A percentile compares a stretch with the other conserved stretches of the same genome.
Conservation (phyloP, 2,888 invertebrate species). For the Drosophila kanekoi region DNA sequence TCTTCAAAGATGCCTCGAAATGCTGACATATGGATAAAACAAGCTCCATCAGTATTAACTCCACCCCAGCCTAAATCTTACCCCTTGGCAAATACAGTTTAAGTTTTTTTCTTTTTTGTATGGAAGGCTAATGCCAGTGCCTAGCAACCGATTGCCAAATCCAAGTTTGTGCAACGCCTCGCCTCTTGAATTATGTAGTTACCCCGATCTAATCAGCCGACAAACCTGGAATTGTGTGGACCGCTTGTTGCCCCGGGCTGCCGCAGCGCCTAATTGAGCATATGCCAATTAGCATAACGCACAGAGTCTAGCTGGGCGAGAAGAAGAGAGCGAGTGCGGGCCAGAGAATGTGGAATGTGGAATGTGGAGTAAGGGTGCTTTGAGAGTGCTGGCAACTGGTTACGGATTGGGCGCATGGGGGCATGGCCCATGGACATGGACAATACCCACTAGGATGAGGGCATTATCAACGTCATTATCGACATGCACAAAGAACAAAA, state of each 20-base stretch:
- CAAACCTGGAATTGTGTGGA: conserved; percentile 45
- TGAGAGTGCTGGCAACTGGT: conserved; percentile 2
- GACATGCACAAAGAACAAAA: conserved; percentile 26
- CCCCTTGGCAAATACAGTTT: conserved; percentile 16
- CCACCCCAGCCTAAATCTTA: conserved; percentile 1
- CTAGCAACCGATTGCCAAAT: conserved; percentile 61
- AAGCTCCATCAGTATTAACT: not conserved
- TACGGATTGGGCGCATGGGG: conserved; percentile 10
- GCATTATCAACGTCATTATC: conserved; percentile 60
- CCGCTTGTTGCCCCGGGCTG: conserved; percentile 48
- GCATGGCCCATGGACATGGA: conserved; percentile 34
- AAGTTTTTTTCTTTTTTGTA: not conserved
- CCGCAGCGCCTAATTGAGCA: conserved; percentile 72
- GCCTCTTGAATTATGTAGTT: conserved; percentile 63
- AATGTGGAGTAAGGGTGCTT: conserved; percentile 11
- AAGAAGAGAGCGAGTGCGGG: not conserved
- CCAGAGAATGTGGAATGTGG: conserved; percentile 1
- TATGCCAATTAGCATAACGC: conserved; percentile 77
- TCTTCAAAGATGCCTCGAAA: conserved; percentile 36
- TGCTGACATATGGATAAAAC: conserved; percentile 51
- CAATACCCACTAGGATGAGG: conserved; percentile 41
- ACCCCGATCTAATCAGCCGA: conserved; percentile 75
- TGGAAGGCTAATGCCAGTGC: conserved; percentile 60
- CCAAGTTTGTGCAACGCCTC: conserved; percentile 44
- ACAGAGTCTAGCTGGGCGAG: conserved; percentile 9